phyloP scores from a whole-genome alignment of 2,888 invertebrate species.

The Catotricha subobsoleta region DNA sequence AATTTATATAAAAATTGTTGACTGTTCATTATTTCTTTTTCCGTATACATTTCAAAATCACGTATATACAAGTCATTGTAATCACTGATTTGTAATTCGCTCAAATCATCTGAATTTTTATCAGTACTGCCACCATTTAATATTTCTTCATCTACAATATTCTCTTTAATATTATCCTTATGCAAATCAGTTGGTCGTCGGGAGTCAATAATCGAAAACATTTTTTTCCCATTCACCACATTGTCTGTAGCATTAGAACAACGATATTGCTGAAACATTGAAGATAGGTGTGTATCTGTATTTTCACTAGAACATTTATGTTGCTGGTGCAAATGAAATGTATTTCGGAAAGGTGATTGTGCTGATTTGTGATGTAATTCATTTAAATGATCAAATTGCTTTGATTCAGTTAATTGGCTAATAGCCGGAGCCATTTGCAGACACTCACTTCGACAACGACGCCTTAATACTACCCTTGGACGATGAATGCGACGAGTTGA shows the following conservation, averaged over 20 bases:
- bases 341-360: constrained; percentile 1
- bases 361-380: background rate
- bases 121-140: background rate
- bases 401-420: background rate
- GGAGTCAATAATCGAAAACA: background rate
- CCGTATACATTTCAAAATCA: background rate
- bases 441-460: constrained; percentile 8
- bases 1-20: background rate
- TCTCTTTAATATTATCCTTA: background rate
- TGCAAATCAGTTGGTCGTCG: background rate
- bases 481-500: too few species aligned
- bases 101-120: too few species aligned
- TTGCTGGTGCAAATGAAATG: background rate
- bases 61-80: background rate
- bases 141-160: background rate
- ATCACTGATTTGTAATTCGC: too few species aligned
- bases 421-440: background rate
- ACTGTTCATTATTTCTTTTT: background rate
- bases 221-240: background rate
- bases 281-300: too few species aligned
- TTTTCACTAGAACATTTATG: too few species aligned
- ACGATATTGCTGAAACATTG: too few species aligned
- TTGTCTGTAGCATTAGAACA: background rate
- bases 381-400: background rate
- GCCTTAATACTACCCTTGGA: too few species aligned